Base-by-base conservation (phyloP, 2,113 vertebrate species). In the Trogon surrucura region DNA sequence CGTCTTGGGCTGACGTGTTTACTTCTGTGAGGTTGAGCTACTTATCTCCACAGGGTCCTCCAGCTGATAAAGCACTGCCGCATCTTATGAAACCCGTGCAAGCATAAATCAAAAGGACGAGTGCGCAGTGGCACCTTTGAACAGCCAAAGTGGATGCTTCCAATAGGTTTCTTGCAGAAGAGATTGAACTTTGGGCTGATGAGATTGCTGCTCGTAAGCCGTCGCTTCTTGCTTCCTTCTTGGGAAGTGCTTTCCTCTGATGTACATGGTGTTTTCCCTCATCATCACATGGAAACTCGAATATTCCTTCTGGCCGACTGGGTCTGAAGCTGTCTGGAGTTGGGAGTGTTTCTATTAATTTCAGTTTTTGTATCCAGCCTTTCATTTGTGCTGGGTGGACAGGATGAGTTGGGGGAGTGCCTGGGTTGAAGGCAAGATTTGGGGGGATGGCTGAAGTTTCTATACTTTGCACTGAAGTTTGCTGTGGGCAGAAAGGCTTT, bases 101-200 rank as follows among this genome's bases (percentile, higher is more conserved):
- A 57, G 74, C 69, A 91, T 91, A 73, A 97, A 93, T 57, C 91
- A 64, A 85, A 91, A 88, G 80, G 58, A 84, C 62, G 56, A 70
- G 51, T 51, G 54, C 64, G 6, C 10, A 20, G 90, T 1, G 1
- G 30, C 0, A 70, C 45, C 78, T 73, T 51, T 66, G 69, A 61
- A 64, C 29, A 58, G 74, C 77, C 27, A 4, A 48, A 66, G 38
- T 23, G 11, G 80, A 38, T 41, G n/a, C 67, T 90, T 84, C 74
- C 84, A 50, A 3, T 8, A 34, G 78, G 78, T 64, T 87, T 74
- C 75, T 86, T 34, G 60, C 51, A 19, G 71, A 54, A 3, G 2
- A 44, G 54, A 8, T 45, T 11, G 44, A 1, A 1, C 51, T 86
- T 92, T 17, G 50, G 91, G 66, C 71, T 82, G 83, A 25, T 71